Evolutionary conservation across 2,797 vertebrate species (phyloP).

Genomic region (Phataginus tetradactyla): DNA sequence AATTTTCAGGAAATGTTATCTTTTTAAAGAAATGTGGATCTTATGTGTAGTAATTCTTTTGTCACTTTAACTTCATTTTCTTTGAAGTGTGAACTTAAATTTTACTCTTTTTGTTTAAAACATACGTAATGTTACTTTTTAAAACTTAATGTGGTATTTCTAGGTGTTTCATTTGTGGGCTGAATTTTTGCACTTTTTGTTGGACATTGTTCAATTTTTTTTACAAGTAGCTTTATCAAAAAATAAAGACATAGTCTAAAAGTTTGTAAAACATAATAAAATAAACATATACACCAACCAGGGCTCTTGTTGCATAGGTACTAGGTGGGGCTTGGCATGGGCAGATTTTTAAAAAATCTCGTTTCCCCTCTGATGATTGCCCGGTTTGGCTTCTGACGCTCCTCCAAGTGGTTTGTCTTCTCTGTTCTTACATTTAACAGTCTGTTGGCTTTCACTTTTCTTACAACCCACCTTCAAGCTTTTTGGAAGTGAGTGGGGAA

Average conservation of each 20-base stretch:
- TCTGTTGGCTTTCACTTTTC: background rate
- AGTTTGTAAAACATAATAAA: background rate
- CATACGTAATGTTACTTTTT: background rate
- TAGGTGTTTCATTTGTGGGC: background rate
- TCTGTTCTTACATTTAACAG: background rate
- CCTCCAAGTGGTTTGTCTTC: background rate
- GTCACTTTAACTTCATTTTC: background rate
- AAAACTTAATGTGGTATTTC: background rate
- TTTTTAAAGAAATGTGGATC: background rate
- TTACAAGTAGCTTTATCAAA: background rate
- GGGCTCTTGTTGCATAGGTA: background rate
- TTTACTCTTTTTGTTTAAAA: background rate
- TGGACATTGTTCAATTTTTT: background rate
- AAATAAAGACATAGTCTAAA: background rate
- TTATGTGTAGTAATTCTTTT: constrained; percentile 19
- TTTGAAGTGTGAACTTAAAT: background rate
- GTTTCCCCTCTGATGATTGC: background rate
- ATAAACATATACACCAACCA: background rate
- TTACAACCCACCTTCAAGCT: background rate
- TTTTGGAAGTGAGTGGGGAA: background rate
- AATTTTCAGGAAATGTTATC: constrained; percentile 8
- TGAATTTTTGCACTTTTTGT: constrained; percentile 41
- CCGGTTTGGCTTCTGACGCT: background rate
- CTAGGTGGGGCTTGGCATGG: fast-evolving
- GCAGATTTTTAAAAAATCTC: background rate